Base-by-base conservation (phyloP, 2,888 invertebrate species). In the Hypselothyrea guttata region DNA sequence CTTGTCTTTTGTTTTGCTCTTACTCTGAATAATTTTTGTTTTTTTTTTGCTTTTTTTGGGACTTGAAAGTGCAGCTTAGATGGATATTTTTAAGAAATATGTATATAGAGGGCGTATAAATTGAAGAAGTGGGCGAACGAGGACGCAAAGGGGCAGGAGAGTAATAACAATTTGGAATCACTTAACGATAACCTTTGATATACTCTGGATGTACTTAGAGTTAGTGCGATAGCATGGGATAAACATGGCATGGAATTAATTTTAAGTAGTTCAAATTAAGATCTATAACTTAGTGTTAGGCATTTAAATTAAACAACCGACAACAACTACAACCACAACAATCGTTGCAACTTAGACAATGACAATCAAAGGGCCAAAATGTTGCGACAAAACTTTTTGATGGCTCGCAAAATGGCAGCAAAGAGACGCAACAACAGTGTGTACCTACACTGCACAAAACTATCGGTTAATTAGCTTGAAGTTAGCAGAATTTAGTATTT, bases 311-410 rank as follows among this genome's bases (percentile, higher is more conserved):
- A 61, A 77, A 74, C 44, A 44, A 31, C 45, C 48, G 27, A 9
- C 28, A 37, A 22, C 12, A 48, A 44, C 33, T 44, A 33, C 22
- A 42, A 35, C 27, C 16, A 40, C 42, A 9, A 34, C 22, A 22
- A 22, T 5, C 2, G 5, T 5, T 22, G 2, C 22, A 22, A 22
- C 22, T 22, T 22, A 22, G 35, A 47, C 44, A 70, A 48, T 69
- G 60, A 65, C 83, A 77, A 83, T 77, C 84, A 79, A 72, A 75
- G 72, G 75, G 66, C 48, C 49, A 71, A 73, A 63, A 65, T 63
- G 62, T 64, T 82, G 67, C 16, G 28, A 52, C 46, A 58, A 64
- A 74, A 71, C 42, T 70, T 81, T 77, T 53, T 63, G 63, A 66
- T 73, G 62, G 56, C 71, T 65, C 33, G 42, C 46, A 70, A 37